Conservation (phyloP, 2,888 invertebrate genomes). For the Chelonus formosanus region DNA sequence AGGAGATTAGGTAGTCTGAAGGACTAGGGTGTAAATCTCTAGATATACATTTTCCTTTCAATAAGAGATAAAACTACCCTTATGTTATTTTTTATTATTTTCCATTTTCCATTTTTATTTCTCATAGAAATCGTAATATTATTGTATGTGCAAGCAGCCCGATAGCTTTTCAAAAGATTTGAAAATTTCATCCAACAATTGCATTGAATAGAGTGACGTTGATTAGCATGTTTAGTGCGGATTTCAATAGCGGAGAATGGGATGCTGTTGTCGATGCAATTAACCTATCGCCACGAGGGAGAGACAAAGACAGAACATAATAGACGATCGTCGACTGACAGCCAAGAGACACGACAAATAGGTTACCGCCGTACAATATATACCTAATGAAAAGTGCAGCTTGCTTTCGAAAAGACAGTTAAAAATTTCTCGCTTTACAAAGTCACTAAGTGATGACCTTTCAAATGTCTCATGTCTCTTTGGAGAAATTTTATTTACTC, state of each 20-base stretch:
- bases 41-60: conserved; percentile 38
- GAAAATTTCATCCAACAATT: no score
- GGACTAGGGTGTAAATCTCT: conserved; percentile 50
- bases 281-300: conserved; percentile 39
- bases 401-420: neutral
- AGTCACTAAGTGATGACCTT: no score
- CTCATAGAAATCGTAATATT: no score
- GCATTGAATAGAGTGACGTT: no score
- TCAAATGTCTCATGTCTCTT: no score
- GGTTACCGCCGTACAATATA: conserved; percentile 3
- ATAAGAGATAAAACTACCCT: conserved; percentile 25
- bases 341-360: conserved; percentile 1
- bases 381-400: neutral
- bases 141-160: no score
- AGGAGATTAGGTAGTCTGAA: conserved; percentile 50
- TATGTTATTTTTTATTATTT: conserved; percentile 12
- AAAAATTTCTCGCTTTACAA: no score
- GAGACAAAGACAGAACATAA: conserved; percentile 4
- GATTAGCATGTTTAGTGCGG: no score
- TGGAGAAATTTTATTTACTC: no score
- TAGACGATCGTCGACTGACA: conserved; percentile 5
- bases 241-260: conserved; percentile 4
- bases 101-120: conserved; percentile 11
- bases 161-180: no score
- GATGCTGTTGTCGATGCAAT: conserved; percentile 48